phyloP scores from a whole-genome alignment of 2,113 vertebrate species.

The Tenrec ecaudatus region DNA sequence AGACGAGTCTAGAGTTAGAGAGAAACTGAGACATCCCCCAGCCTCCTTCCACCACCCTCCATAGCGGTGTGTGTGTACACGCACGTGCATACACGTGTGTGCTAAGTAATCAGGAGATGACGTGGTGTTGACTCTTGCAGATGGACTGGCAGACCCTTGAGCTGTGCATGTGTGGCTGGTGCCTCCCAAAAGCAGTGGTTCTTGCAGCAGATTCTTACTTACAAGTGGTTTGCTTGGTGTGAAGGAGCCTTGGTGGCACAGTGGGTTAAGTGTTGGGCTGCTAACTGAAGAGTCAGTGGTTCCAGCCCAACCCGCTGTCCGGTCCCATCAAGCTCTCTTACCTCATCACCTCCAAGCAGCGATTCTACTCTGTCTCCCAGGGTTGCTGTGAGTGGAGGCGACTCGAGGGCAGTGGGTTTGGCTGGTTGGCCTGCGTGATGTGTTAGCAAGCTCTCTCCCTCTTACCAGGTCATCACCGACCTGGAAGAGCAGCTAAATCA shows the following conservation, averaged over 20 bases:
- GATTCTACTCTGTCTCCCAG: too few species aligned
- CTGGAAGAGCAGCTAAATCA: conserved; percentile 98
- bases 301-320: too few species aligned
- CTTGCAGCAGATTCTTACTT: not conserved
- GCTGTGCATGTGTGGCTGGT: not conserved
- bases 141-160: not conserved
- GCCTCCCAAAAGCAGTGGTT: not conserved
- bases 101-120: too few species aligned
- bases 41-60: not conserved
- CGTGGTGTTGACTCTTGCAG: not conserved
- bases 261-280: too few species aligned
- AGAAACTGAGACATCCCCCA: not conserved
- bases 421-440: too few species aligned
- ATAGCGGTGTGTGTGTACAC: fast-evolving
- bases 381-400: too few species aligned
- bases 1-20: not conserved
- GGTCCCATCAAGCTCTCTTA: too few species aligned
- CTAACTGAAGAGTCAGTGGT: too few species aligned
- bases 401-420: too few species aligned
- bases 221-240: not conserved
- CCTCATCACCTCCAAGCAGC: too few species aligned
- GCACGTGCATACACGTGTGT: too few species aligned
- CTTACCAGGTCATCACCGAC: conserved; percentile 95
- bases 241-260: too few species aligned
- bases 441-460: not conserved